These are phyloP conservation scores for Platycercus adscitus DNA, from an alignment of 2,113 vertebrate genomes.

Conservation along the genomic window DNA sequence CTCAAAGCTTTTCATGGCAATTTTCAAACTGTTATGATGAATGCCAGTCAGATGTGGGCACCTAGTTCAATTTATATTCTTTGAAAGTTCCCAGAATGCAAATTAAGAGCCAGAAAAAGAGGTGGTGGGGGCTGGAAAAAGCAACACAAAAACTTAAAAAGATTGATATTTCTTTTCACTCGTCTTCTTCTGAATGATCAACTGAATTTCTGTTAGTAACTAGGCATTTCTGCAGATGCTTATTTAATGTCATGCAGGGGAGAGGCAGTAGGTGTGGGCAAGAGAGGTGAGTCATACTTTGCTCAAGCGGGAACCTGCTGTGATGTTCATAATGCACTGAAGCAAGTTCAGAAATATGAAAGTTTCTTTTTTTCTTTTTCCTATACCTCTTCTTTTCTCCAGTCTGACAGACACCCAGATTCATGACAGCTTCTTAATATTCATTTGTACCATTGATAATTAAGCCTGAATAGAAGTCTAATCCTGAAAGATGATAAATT, in stretches of 20 bases:
- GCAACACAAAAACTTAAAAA: conserved; percentile 27
- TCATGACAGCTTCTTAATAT: background rate
- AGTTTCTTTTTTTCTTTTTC: background rate
- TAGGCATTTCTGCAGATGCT: conserved; percentile 9
- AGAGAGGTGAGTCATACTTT: conserved; percentile 39
- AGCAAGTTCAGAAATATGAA: background rate
- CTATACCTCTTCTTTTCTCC: background rate
- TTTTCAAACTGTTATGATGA: background rate
- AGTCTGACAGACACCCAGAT: background rate
- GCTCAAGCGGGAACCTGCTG: conserved; percentile 12
- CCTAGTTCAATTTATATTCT: background rate
- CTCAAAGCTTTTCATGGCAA: background rate
- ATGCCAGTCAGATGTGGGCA: background rate
- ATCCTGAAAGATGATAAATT: background rate
- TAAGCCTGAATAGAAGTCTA: background rate
- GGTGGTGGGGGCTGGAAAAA: background rate
- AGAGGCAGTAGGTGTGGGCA: conserved; percentile 42
- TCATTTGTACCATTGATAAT: background rate
- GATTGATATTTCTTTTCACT: conserved; percentile 28
- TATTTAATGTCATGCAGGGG: conserved; percentile 36
- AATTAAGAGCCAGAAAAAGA: conserved; percentile 26
- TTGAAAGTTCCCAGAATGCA: conserved; percentile 13
- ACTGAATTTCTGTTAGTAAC: conserved; percentile 21
- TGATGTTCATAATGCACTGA: conserved; percentile 18
- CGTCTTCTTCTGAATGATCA: background rate